Conservation (phyloP, 2,888 invertebrate genomes). For the Rosalia funebris region DNA sequence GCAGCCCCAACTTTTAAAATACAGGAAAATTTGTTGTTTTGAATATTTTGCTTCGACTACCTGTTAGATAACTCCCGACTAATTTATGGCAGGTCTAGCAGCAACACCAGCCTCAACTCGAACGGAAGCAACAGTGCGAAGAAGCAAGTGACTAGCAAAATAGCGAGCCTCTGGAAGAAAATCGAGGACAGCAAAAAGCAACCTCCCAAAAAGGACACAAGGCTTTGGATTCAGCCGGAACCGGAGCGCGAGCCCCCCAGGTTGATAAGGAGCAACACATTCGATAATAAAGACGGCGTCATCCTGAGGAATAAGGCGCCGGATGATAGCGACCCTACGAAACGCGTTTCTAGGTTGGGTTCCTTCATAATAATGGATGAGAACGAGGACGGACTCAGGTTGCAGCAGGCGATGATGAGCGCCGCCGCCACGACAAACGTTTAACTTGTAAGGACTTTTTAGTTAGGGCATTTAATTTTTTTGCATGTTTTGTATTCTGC, state of each 20-base stretch:
- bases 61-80: too few relatives aligned
- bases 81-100: constrained; percentile 70
- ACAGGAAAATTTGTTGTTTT: too few relatives aligned
- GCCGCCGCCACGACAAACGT: constrained; percentile 6
- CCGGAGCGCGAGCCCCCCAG: constrained; percentile 62
- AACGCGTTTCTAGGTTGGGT: constrained; percentile 66
- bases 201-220: constrained; percentile 64
- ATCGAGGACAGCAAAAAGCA: constrained; percentile 76
- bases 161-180: constrained; percentile 83
- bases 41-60: too few relatives aligned
- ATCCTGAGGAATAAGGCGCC: constrained; percentile 47
- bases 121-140: constrained; percentile 61
- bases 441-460: constrained; percentile 11
- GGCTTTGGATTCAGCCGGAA: constrained; percentile 57
- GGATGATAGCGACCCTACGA: constrained; percentile 57
- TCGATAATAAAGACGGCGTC: constrained; percentile 66
- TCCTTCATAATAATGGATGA: constrained; percentile 66
- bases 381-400: constrained; percentile 39
- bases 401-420: constrained; percentile 23
- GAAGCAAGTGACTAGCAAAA: constrained; percentile 80
- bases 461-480: constrained; percentile 14
- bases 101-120: constrained; percentile 68
- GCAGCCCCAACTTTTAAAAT: too few relatives aligned
- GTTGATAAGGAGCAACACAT: constrained; percentile 73
- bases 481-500: constrained; percentile 15